A percentile compares a stretch with the other conserved stretches of the same genome.
These are phyloP conservation scores for Crotalus viridis DNA, from an alignment of 2,113 vertebrate species.

Conservation along the genomic window DNA sequence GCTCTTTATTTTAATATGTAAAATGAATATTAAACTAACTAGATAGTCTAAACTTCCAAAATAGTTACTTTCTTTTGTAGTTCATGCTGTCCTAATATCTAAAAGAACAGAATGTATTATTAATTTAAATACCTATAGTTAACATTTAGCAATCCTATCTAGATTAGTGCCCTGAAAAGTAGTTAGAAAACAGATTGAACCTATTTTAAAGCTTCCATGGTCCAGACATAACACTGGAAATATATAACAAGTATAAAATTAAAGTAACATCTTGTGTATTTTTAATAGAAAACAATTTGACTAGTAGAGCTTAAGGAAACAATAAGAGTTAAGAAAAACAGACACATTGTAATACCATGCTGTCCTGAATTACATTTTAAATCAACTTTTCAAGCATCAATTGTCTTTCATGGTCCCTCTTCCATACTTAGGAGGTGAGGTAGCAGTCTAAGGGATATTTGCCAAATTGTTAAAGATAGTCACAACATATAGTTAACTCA, in stretches of 20 bases:
- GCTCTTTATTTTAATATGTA: background rate
- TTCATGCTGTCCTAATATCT: slow-evolving; percentile 3
- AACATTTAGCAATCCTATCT: slow-evolving; percentile 13
- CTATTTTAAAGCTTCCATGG: background rate
- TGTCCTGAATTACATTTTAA: slow-evolving; percentile 30
- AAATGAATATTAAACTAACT: background rate
- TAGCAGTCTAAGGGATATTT: background rate
- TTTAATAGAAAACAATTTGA: slow-evolving; percentile 43
- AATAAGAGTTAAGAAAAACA: slow-evolving; percentile 10
- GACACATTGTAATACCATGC: background rate
- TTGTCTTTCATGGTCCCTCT: background rate
- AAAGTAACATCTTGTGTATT: slow-evolving; percentile 23
- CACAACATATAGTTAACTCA: slow-evolving; percentile 6
- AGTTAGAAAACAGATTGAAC: slow-evolving; percentile 33
- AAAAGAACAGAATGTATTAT: background rate
- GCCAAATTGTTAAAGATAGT: slow-evolving; percentile 9
- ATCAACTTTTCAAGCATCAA: slow-evolving; percentile 30
- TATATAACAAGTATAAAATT: slow-evolving; percentile 31
- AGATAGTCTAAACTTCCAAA: background rate
- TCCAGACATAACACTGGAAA: background rate
- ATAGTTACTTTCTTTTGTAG: background rate
- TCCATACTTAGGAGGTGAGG: background rate
- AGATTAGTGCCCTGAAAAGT: slow-evolving; percentile 12
- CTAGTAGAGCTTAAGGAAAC: slow-evolving; percentile 16
- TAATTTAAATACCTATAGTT: background rate